phyloP scores from a whole-genome alignment of 2,113 vertebrate species.

The Menidia beryllina region DNA sequence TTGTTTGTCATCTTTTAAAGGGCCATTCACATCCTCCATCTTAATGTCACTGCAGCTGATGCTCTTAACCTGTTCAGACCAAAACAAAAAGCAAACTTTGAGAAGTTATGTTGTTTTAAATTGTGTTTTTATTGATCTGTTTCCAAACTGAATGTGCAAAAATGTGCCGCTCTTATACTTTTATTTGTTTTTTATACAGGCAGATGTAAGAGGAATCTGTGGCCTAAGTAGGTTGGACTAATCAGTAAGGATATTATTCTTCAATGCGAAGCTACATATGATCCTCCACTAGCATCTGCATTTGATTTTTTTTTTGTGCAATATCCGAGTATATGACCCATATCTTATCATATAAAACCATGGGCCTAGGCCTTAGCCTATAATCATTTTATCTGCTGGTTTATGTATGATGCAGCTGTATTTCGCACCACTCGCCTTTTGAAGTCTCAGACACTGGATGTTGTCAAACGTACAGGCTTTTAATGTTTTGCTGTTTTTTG shows the following conservation, averaged over 20 bases:
- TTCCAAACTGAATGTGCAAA: conserved; percentile 73
- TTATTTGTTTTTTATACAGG: conserved; percentile 57
- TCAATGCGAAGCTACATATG: conserved; percentile 57
- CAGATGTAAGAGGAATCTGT: conserved; percentile 40
- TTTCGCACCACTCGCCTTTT: conserved; percentile 71
- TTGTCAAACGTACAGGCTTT: conserved; percentile 80
- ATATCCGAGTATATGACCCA: conserved; percentile 73
- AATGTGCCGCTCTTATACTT: conserved; percentile 51
- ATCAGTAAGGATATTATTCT: conserved; percentile 52
- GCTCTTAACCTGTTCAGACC: conserved; percentile 66
- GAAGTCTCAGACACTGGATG: conserved; percentile 80
- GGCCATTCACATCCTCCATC: neutral
- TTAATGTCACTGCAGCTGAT: conserved; percentile 42
- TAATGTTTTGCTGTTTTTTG: conserved; percentile 70
- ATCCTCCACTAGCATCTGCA: conserved; percentile 58
- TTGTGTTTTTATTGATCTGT: conserved; percentile 57
- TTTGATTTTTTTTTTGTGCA: conserved; percentile 78
- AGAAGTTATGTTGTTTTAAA: conserved; percentile 40
- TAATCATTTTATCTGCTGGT: conserved; percentile 63
- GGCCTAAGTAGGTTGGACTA: conserved; percentile 32
- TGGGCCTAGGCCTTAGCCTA: conserved; percentile 47
- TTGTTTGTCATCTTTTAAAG: conserved; percentile 25
- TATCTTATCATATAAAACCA: conserved; percentile 53
- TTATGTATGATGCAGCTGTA: conserved; percentile 64
- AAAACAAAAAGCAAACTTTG: conserved; percentile 50